Evolutionary conservation across 2,888 invertebrate genomes (phyloP).

Genomic region (Chirona hameri): DNA sequence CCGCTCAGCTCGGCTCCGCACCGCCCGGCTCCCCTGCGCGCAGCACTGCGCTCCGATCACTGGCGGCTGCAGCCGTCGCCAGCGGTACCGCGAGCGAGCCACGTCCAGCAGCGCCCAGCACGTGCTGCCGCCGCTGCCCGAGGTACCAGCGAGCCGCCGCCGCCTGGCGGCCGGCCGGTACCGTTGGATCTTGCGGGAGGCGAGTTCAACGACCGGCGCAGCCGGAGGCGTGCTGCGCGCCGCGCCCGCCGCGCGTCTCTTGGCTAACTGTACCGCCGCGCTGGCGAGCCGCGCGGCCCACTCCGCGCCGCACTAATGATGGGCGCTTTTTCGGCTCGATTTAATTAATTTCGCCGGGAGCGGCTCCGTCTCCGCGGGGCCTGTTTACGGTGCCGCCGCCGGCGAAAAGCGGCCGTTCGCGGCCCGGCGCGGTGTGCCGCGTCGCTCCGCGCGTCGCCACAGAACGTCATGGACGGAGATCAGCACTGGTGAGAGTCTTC

Average conservation of each 20-base stretch:
- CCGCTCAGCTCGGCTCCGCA: not conserved
- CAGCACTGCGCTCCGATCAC: not conserved
- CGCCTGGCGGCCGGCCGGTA: slow-evolving; percentile 3
- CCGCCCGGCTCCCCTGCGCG: not conserved
- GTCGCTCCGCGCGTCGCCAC: no score
- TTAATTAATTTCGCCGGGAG: slow-evolving; percentile 5
- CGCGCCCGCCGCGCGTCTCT: not conserved
- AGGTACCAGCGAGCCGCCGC: not conserved
- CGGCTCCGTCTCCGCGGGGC: not conserved
- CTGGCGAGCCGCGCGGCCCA: no score
- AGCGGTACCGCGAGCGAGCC: no score
- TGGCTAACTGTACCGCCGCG: no score
- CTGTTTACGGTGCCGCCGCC: not conserved
- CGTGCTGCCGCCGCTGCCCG: not conserved
- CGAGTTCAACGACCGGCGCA: slow-evolving; percentile 5
- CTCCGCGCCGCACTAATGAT: not conserved
- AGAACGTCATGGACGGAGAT: no score
- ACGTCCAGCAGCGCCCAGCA: not conserved
- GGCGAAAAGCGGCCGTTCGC: not conserved
- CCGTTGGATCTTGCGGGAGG: slow-evolving; percentile 27
- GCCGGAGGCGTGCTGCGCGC: not conserved
- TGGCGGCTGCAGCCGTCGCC: not conserved
- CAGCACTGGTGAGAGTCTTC: no score
- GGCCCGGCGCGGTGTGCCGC: not conserved
- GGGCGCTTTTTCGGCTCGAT: slow-evolving; percentile 13